Base-by-base conservation (phyloP, 2,113 vertebrate genomes). In the Paracyprichromis sp. region DNA sequence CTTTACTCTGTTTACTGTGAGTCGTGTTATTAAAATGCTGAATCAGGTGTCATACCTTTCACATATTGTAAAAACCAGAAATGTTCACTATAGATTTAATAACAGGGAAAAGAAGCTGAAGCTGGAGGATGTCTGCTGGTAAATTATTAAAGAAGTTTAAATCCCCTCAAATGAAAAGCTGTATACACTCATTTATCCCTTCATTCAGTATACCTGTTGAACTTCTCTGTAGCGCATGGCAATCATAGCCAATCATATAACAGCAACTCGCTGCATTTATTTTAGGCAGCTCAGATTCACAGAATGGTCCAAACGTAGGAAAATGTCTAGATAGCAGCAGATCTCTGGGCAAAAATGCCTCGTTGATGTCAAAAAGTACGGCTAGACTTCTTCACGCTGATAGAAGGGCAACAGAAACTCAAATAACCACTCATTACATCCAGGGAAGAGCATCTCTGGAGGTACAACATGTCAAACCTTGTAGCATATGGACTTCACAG, bases 141-240 rank as follows among this genome's bases (percentile, higher is more conserved):
- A 13, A 38, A 69, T 63, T 19, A 38, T 69, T 36, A 17, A 31
- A 8, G n/a, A 19, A 17, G 9, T 63, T 36, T 40, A 40, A 40
- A 40, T 40, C 61, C 9, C 17, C 17, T 66, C 17, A 12, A 63
- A 36, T 38, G 34, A 36, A 0, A 8, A 24, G 38, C 66, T 24
- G 3, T 43, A 6, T 43, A 3, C 36, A 24, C 66, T 43, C 38
- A 14, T 43, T 0, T 24, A 43, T 26, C 66, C 40, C 38, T 45
- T 73, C 2, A 0, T 45, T 16, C 0, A 16, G 69, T 73, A 2
- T 17, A 73, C 38, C 38, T 45, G 38, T 26, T 45, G 21, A 73
- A 16, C 40, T 73, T 45, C 38, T 73, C 21, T 26, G 21, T 73
- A 45, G 14, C 1, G 14, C 31, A 66, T n/a, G 61, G 13, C 8